Base-by-base conservation (phyloP, 2,888 invertebrate genomes). In the Trissoscelio sp. region DNA sequence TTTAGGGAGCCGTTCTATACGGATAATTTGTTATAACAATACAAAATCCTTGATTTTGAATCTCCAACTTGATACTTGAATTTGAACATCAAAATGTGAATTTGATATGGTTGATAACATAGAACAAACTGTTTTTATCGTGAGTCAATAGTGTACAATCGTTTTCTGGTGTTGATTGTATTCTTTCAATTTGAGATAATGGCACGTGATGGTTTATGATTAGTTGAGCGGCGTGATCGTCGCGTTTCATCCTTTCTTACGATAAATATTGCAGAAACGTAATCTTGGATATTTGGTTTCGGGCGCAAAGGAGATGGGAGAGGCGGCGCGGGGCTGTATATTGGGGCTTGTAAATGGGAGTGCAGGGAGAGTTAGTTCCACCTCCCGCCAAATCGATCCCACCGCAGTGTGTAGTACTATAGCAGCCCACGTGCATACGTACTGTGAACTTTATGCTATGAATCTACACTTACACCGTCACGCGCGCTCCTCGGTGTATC, bases 351-450 rank as follows among this genome's bases (percentile, higher is more conserved):
- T 82, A 82, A 82, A 79, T 74, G 74, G 64, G 74, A 82, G 78
- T 70, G 74, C 74, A 79, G 78, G 78, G 78, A 78, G 81, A 73
- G 72, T 69, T 87, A 88, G 88, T 85, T 86, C 87, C 85, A 88
- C 88, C 89, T 88, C 88, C 86, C 83, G 84, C 85, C 87, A 88
- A 89, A 90, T 90, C 90, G 90, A 90, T 89, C 89, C 88, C 85
- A 88, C 88, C 88, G 88, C 89, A 88, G 88, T 88, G 85, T 88
- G 85, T 88, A 86, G 86, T 85, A 84, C 88, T 87, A 87, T 88
- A 88, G 85, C 85, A 84, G 81, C 77, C 85, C 88, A 87, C 88
- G 87, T 89, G 89, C 88, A 88, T 88, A 88, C 88, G 85, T 87
- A 87, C 85, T 83, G 81, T 86, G 83, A 75, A 84, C 83, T 83